phyloP scores from a whole-genome alignment of 2,113 vertebrate species.

The Myxocyprinus asiaticus region DNA sequence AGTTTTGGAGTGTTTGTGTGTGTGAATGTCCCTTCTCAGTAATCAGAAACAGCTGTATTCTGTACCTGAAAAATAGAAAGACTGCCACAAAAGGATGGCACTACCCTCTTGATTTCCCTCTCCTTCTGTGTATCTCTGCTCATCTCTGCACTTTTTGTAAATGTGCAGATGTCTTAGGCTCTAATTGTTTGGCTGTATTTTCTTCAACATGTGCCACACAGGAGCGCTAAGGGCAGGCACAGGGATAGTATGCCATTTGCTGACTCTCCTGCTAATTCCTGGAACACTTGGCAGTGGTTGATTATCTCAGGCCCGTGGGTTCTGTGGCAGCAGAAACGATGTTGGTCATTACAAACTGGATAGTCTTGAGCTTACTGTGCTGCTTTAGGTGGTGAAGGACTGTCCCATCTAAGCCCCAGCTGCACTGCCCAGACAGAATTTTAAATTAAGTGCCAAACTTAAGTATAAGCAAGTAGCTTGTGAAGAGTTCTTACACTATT shows the following conservation, averaged over 20 bases:
- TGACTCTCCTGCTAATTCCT: conserved; percentile 39
- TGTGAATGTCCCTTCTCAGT: background rate
- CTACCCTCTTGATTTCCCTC: background rate
- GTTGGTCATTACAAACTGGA: conserved; percentile 44
- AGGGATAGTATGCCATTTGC: background rate
- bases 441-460: background rate
- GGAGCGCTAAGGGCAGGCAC: conserved; percentile 6
- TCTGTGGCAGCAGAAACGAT: conserved; percentile 40
- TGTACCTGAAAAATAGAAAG: background rate
- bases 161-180: conserved; percentile 17
- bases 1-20: background rate
- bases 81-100: conserved; percentile 3
- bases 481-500: background rate
- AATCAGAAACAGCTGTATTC: conserved; percentile 11
- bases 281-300: conserved; percentile 41
- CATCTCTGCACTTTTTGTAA: background rate
- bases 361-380: conserved; percentile 17
- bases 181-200: conserved; percentile 40
- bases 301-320: conserved; percentile 45
- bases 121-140: background rate
- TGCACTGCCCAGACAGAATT: background rate
- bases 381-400: conserved; percentile 13
- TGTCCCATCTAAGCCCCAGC: conserved; percentile 33
- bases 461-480: too few relatives aligned
- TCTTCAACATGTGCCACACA: conserved; percentile 1